A percentile compares a stretch with the other conserved stretches of the same genome.
phyloP scores from a whole-genome alignment of 2,797 vertebrate species.

The Echeneis naucrates region DNA sequence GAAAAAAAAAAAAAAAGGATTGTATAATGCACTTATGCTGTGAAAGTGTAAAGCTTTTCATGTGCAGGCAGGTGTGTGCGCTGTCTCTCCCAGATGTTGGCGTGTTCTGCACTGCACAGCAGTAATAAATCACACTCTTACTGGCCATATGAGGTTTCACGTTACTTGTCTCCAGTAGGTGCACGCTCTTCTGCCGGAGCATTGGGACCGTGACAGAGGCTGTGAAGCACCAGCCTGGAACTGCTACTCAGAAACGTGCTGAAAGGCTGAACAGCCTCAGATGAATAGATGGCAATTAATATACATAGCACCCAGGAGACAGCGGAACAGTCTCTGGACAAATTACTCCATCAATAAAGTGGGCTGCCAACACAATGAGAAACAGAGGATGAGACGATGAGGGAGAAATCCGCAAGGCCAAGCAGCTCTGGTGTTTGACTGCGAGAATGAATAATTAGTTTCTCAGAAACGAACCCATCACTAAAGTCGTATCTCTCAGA shows the following conservation, averaged over 20 bases:
- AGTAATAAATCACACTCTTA: conserved; percentile 47
- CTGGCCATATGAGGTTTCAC: conserved; percentile 31
- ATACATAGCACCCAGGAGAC: conserved; percentile 72
- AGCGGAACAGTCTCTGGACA: conserved; percentile 72
- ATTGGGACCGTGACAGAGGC: conserved; percentile 61
- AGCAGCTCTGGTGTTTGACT: conserved; percentile 38
- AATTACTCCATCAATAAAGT: conserved; percentile 81
- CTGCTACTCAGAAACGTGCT: conserved; percentile 45
- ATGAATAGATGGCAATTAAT: conserved; percentile 85
- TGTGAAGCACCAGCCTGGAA: conserved; percentile 68
- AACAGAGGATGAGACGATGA: conserved; percentile 19
- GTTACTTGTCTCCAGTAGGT: conserved; percentile 50
- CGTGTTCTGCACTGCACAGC: conserved; percentile 18
- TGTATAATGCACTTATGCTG: not conserved
- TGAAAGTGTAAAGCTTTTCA: not conserved
- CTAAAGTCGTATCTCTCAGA: not conserved
- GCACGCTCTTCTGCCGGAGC: conserved; percentile 12
- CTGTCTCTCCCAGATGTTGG: conserved; percentile 19
- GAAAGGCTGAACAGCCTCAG: conserved; percentile 67
- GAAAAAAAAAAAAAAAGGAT: not conserved
- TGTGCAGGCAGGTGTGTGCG: not conserved
- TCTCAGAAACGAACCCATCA: conserved; percentile 13
- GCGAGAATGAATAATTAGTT: conserved; percentile 16
- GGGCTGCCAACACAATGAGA: conserved; percentile 58
- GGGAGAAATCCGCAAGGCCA: not conserved